These are phyloP conservation scores for Smutsia temminckii DNA, from an alignment of 2,797 vertebrate genomes.

Conservation along the genomic window DNA sequence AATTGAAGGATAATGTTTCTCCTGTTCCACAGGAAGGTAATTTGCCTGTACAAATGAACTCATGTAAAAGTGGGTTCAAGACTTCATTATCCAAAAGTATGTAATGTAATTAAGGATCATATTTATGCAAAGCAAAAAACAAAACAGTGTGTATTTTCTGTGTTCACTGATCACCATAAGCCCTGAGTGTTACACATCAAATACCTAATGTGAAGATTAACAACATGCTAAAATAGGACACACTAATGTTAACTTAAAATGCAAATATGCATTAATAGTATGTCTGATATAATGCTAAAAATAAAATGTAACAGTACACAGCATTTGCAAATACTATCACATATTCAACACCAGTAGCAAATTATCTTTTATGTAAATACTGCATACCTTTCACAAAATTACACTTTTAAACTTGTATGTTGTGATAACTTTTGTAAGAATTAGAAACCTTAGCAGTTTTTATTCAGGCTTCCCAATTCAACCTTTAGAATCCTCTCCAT, in stretches of 20 bases:
- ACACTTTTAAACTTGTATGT: background rate
- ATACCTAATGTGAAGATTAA: background rate
- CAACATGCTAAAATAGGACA: background rate
- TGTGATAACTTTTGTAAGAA: background rate
- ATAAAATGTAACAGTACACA: background rate
- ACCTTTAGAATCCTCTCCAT: background rate
- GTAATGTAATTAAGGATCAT: background rate
- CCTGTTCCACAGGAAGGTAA: background rate
- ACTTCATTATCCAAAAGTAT: background rate
- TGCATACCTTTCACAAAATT: background rate
- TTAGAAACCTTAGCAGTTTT: background rate
- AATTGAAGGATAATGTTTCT: background rate
- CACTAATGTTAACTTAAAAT: background rate
- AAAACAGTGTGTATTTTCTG: background rate
- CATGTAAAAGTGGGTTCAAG: background rate
- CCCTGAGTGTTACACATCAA: background rate
- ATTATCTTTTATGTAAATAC: background rate
- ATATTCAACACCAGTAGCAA: background rate
- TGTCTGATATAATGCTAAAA: background rate
- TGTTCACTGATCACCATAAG: background rate
- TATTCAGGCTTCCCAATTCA: background rate
- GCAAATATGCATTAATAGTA: background rate
- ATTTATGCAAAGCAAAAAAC: constrained; percentile 42
- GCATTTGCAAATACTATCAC: background rate
- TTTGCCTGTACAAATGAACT: background rate